Conservation (phyloP, 2,888 invertebrate species). For the Azorinus chamasolen region DNA sequence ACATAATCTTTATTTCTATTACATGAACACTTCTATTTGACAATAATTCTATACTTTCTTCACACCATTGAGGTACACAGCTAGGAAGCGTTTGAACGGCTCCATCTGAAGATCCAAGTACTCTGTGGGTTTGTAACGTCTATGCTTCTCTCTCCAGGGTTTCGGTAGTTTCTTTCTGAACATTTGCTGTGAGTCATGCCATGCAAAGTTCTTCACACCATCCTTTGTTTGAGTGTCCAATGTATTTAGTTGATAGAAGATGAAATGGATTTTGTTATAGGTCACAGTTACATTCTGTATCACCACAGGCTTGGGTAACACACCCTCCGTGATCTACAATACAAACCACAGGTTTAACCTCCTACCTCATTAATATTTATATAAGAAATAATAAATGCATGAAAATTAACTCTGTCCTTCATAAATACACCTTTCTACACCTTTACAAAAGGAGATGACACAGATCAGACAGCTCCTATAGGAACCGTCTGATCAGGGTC, state of each 20-base stretch:
- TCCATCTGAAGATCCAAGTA: conserved; percentile 5
- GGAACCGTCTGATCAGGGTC: no score
- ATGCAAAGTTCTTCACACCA: conserved; percentile 23
- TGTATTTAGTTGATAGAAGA: conserved; percentile 28
- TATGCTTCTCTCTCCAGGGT: conserved; percentile 17
- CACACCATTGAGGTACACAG: conserved; percentile 48
- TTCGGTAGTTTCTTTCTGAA: conserved; percentile 7
- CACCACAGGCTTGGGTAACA: conserved; percentile 5
- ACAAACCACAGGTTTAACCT: conserved; percentile 13
- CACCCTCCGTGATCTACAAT: conserved; percentile 18
- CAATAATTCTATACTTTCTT: no score
- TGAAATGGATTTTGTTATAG: conserved; percentile 10
- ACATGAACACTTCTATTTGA: no score
- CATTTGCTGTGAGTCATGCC: conserved; percentile 7
- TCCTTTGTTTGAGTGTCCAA: conserved; percentile 1
- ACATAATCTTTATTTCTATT: no score
- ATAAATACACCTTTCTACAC: no score
- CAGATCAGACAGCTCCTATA: no score
- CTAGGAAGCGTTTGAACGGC: conserved; percentile 16
- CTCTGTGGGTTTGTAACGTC: neutral
- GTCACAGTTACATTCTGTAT: conserved; percentile 22
- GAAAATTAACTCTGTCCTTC: no score
- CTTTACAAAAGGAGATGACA: no score
- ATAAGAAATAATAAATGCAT: no score
- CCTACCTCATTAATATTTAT: no score